Percentiles rank a stretch among this genome's conserved stretches.
phyloP scores from a whole-genome alignment of 1,140 invertebrate species.

The Pectinophora gossypiella region DNA sequence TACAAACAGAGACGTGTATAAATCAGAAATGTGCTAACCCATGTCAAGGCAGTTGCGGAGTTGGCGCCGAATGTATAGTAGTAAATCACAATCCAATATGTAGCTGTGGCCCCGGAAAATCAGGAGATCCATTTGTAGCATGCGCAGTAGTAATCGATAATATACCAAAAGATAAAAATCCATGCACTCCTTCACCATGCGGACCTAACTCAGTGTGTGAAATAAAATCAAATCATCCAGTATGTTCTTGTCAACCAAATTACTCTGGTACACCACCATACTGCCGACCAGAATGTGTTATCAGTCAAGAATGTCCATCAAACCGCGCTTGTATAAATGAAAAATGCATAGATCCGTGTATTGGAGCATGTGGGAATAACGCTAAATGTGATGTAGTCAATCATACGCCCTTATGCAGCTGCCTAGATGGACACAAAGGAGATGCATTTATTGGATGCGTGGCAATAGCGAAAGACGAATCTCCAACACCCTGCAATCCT shows the following conservation, averaged over 20 bases:
- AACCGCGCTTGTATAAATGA: conserved; percentile 87
- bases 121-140: conserved; percentile 87
- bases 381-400: conserved; percentile 88
- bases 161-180: conserved; percentile 75
- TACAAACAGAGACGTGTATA: conserved; percentile 84
- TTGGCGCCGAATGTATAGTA: conserved; percentile 83
- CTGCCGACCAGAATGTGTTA: conserved; percentile 85
- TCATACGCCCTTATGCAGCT: conserved; percentile 88
- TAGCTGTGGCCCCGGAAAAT: conserved; percentile 82
- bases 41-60: conserved; percentile 86
- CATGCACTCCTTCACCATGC: conserved; percentile 88
- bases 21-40: conserved; percentile 87
- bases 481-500: conserved; percentile 83
- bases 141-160: conserved; percentile 76
- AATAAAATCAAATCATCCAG: conserved; percentile 84
- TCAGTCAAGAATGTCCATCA: conserved; percentile 84
- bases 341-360: conserved; percentile 87
- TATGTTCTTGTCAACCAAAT: conserved; percentile 86
- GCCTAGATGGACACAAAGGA: conserved; percentile 84
- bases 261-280: conserved; percentile 84
- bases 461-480: conserved; percentile 65
- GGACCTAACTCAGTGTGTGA: conserved; percentile 91
- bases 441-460: conserved; percentile 89
- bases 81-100: conserved; percentile 91
- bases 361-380: conserved; percentile 84